A percentile compares a stretch with the other conserved stretches of the same genome.
Evolutionary conservation across 2,797 vertebrate species (phyloP).

Genomic region (Sebastiscus tertius): DNA sequence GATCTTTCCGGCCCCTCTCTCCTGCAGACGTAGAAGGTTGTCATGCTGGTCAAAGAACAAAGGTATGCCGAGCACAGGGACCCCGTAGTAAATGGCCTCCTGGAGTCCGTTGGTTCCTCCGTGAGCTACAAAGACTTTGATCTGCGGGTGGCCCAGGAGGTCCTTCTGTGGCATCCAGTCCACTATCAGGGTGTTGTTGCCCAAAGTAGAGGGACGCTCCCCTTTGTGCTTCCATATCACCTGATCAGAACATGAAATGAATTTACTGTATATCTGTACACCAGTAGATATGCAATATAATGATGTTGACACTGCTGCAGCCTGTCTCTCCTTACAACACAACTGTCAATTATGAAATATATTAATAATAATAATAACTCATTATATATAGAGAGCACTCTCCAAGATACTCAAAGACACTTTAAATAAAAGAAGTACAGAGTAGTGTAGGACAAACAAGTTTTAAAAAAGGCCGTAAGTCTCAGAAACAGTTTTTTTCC

Average conservation of each 20-base stretch:
- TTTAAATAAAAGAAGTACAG: background rate
- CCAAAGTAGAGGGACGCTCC: slow-evolving; percentile 67
- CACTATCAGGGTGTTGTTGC: slow-evolving; percentile 81
- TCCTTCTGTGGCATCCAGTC: slow-evolving; percentile 83
- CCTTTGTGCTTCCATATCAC: slow-evolving; percentile 80
- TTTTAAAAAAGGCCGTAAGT: background rate
- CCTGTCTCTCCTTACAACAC: background rate
- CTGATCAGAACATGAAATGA: slow-evolving; percentile 29
- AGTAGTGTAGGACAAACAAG: background rate
- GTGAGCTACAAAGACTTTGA: slow-evolving; percentile 77
- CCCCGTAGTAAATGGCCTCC: slow-evolving; percentile 79
- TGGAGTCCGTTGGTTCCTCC: slow-evolving; percentile 82
- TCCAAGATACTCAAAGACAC: background rate
- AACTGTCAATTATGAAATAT: background rate
- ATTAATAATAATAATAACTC: too few species aligned
- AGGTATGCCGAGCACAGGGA: slow-evolving; percentile 79
- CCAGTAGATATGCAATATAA: background rate
- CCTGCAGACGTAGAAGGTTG: slow-evolving; percentile 76
- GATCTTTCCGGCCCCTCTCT: slow-evolving; percentile 71
- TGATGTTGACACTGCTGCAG: background rate
- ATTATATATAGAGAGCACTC: too few species aligned
- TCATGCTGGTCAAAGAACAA: slow-evolving; percentile 82
- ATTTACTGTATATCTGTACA: background rate
- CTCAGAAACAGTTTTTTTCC: too few species aligned
- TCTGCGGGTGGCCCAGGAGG: slow-evolving; percentile 79